phyloP scores from a whole-genome alignment of 2,113 vertebrate genomes.

The Leuciscus idus region DNA sequence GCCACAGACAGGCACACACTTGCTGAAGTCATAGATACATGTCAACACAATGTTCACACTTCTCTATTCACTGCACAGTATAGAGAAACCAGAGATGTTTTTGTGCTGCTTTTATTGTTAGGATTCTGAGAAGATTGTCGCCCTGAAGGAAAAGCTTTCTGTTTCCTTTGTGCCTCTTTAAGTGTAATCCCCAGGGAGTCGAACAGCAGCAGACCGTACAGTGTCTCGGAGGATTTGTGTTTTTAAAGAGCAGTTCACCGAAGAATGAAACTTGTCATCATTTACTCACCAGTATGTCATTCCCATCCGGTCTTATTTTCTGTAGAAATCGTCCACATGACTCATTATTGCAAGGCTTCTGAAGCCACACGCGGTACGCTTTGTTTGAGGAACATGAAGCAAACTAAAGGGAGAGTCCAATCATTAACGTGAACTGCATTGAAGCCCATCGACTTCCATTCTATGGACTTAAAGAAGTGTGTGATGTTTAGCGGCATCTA shows the following conservation, averaged over 20 bases:
- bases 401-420: not conserved
- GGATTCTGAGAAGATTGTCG: not conserved
- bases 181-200: not conserved
- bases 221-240: not conserved
- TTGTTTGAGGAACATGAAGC: not conserved
- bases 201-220: not conserved
- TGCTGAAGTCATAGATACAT: not conserved
- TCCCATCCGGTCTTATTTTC: too few species aligned
- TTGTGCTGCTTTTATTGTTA: constrained; percentile 8
- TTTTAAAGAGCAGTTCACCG: not conserved
- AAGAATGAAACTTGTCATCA: not conserved
- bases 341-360: not conserved
- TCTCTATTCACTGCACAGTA: not conserved
- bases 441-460: not conserved
- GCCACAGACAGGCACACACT: constrained; percentile 9
- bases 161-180: not conserved
- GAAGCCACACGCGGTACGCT: not conserved
- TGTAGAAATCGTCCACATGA: not conserved
- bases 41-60: constrained; percentile 12
- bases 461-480: too few species aligned
- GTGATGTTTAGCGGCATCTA: too few species aligned
- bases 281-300: not conserved
- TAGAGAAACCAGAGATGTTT: not conserved
- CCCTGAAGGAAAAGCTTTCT: not conserved
- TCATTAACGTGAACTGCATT: not conserved